Evolutionary conservation across 30 jellyfish, hydroid and myxozoan genomes (phyloP), one percentile per base, ranked within the genome.

Genomic region (Aurelia sp.): DNA sequence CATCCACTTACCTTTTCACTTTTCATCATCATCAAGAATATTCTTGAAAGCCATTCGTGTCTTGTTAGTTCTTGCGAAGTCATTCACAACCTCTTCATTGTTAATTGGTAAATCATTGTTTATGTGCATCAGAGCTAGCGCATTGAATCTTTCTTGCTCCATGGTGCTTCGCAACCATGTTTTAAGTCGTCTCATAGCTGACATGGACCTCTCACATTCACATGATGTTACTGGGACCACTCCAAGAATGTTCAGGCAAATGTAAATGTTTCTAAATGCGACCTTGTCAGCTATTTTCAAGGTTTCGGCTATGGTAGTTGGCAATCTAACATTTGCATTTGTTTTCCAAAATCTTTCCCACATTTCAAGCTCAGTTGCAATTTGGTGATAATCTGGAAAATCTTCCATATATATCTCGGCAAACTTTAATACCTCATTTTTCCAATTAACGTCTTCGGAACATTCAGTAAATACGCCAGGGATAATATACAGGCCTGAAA

Each of bases 161-260:
- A 79, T 79, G 21, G 89, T 79, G 61, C 89, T 66, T 66, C 93
- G 84, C 35, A 67, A 44, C 71, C 71, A 79, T 10, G 84, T 76
- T 73, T 88, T 88, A 20, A 88, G 73, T 19, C 89, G 87, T 44
- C 84, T 68, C 73, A 88, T 27, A 16, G 81, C 78, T 17, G 84
- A 88, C 52, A 79, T 63, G 27, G 89, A 62, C 55, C 97, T 60
- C 66, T 90, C 97, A 66, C 93, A 84, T 53, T 58, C 76, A 64
- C 97, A 84, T 13, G 96, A 35, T 17, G 89, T 90, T 52, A 90
- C 86, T 12, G 97, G 96, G 33, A 84, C 50, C 31, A 91, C 66
- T 18, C 83, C 96, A 13, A 90, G 67, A 27, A 90, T 90, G 27
- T 55, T 61, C 67, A 90, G 65, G 16, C 71, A 86, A 50, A 53